phyloP scores from a whole-genome alignment of 2,797 vertebrate species.

The Malurus splendens region DNA sequence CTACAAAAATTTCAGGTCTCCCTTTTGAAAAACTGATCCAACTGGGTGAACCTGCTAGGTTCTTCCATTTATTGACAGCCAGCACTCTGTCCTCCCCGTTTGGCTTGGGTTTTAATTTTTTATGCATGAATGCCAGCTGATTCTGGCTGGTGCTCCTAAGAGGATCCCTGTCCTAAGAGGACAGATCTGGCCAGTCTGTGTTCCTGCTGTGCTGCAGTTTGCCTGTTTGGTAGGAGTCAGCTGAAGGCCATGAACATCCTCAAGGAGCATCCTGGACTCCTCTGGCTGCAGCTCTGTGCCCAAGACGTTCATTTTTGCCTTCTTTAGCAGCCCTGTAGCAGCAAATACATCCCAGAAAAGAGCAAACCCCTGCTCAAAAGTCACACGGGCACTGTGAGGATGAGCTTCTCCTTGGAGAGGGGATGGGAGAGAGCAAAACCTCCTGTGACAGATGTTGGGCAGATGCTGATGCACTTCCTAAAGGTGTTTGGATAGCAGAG shows the following conservation, averaged over 20 bases:
- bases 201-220: neutral
- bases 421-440: neutral
- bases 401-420: fast-evolving
- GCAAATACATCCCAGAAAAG: neutral
- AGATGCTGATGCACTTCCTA: conserved; percentile 22
- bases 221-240: neutral
- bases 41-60: fast-evolving
- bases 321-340: neutral
- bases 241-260: neutral
- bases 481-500: neutral
- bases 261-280: neutral
- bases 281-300: neutral
- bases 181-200: fast-evolving
- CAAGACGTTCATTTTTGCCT: neutral
- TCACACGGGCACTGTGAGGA: neutral
- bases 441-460: neutral
- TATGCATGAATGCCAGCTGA: neutral
- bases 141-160: neutral
- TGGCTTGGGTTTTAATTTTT: neutral
- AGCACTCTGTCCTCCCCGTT: neutral
- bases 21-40: neutral
- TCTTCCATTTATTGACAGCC: neutral
- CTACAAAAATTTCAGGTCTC: neutral
- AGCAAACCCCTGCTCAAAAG: neutral
- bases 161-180: neutral